Conservation (phyloP, 2,113 vertebrate genomes). For the Hippocampus barbouri region DNA sequence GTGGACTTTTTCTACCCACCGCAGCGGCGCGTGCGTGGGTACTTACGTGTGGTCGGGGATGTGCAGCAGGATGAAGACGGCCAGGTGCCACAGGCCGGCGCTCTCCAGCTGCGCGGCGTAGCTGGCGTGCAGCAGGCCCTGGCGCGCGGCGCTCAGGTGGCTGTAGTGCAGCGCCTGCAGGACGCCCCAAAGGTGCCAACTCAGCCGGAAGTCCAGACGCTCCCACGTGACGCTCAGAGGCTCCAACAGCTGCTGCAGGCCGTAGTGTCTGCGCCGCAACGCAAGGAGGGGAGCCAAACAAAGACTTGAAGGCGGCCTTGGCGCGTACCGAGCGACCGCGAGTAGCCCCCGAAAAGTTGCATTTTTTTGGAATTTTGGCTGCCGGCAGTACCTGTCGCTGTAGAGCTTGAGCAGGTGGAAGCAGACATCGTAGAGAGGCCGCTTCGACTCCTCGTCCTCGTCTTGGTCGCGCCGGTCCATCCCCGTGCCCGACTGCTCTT, state of each 20-base stretch:
- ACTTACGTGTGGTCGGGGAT: constrained; percentile 76
- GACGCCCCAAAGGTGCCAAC: constrained; percentile 95
- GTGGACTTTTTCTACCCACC: neutral
- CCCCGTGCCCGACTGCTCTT: constrained; percentile 31
- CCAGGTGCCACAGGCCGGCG: constrained; percentile 88
- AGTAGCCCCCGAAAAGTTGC: too few relatives aligned
- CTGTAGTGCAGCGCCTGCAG: constrained; percentile 84
- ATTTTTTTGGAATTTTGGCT: too few relatives aligned
- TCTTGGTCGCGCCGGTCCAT: constrained; percentile 45
- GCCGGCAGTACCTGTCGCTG: constrained; percentile 81
- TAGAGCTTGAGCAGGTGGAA: constrained; percentile 95
- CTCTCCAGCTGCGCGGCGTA: constrained; percentile 91
- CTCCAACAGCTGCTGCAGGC: constrained; percentile 85
- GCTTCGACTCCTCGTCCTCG: constrained; percentile 56
- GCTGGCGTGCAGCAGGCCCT: constrained; percentile 82
- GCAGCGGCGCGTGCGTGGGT: neutral
- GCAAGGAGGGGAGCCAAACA: neutral
- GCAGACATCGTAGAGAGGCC: constrained; percentile 82
- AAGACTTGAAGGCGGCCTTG: neutral
- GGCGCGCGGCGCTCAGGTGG: constrained; percentile 77
- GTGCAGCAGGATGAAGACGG: constrained; percentile 86
- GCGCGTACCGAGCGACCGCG: too few relatives aligned
- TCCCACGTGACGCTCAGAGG: constrained; percentile 82
- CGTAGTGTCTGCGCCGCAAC: constrained; percentile 76
- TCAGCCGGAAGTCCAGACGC: constrained; percentile 87